Base-by-base conservation (phyloP, 2,797 vertebrate genomes). In the Sebastes elongatus region DNA sequence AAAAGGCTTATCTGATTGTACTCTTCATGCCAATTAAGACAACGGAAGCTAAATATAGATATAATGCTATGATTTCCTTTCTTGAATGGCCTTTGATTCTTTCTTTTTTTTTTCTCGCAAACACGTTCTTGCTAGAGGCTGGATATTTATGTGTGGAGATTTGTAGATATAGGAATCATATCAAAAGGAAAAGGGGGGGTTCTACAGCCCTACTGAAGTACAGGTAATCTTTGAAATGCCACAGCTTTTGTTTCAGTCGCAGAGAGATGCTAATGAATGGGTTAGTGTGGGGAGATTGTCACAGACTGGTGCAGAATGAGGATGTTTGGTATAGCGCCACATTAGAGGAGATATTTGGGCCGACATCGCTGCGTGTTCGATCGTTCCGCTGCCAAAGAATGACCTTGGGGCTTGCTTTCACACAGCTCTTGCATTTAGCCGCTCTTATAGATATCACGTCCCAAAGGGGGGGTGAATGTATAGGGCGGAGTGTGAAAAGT, bases 11-110 rank as follows among this genome's bases (percentile, higher is more conserved):
- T 95, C 93, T 92, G 94, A 95, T 93, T 93, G 90, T 94, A 84
- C 91, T 93, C 92, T 90, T 92, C 92, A 93, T 93, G 89, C 90
- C 92, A 93, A 95, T 95, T 95, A 95, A 94, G 88, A 94, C 89
- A 89, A 90, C 77, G 69, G 76, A 23, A 74, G 87, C 91, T 94
- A 93, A 94, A 94, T 92, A 94, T 94, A 94, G 89, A 89, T 66
- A 80, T 79, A 77, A 84, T 92, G 87, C 88, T 90, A 81, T 80
- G 87, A 88, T 92, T 94, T 86, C 82, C 87, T 89, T 88, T 91
- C 86, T 88, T 83, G 84, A 93, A 89, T 86, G 83, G 86, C 81
- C 87, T 94, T 92, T 94, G 88, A 93, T 93, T 91, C 87, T 73
- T 74, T 85, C 80, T 78, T 59, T 76, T 81, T 86, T 81, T 69